phyloP scores from a whole-genome alignment of 2,888 invertebrate genomes.

The Phragmatobia fuliginosa region DNA sequence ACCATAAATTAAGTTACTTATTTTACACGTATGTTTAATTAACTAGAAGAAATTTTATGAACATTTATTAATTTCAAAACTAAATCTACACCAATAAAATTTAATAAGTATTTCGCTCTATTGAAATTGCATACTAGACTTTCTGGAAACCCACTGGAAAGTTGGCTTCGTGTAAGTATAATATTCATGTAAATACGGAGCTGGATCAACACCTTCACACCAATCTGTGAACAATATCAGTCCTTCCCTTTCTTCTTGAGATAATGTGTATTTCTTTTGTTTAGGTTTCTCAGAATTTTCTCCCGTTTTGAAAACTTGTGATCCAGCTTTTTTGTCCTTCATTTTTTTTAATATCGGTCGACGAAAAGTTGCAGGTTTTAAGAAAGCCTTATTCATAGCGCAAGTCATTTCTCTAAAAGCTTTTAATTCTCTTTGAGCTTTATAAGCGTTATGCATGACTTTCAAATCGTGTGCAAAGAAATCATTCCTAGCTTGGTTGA shows the following conservation, averaged over 20 bases:
- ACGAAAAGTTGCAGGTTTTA: conserved; percentile 69
- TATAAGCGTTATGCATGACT: conserved; percentile 77
- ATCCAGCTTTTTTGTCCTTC: conserved; percentile 71
- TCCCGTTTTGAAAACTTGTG: conserved; percentile 56
- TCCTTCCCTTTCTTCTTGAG: conserved; percentile 71
- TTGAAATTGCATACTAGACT: conserved; percentile 9
- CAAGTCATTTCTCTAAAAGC: conserved; percentile 80
- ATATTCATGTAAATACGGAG: conserved; percentile 71
- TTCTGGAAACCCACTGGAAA: conserved; percentile 30
- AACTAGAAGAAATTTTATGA: not conserved
- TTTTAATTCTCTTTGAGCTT: conserved; percentile 75
- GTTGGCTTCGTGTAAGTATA: conserved; percentile 70
- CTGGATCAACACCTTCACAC: conserved; percentile 78
- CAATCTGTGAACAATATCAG: conserved; percentile 77
- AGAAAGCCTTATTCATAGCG: conserved; percentile 80
- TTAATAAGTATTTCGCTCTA: not conserved
- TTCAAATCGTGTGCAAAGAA: conserved; percentile 79
- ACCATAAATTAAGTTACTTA: not conserved
- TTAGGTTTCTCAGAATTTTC: conserved; percentile 57
- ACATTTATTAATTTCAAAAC: not conserved
- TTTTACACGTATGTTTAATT: not conserved
- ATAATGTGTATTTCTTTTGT: conserved; percentile 66
- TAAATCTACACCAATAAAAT: not conserved
- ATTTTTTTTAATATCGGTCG: conserved; percentile 69
- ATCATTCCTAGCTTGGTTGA: conserved; percentile 76